Percentiles rank a stretch among this genome's conserved stretches.
These are phyloP conservation scores for Ciona savignyi DNA, from an alignment of 23 tunicate genomes.

Conservation along the genomic window DNA sequence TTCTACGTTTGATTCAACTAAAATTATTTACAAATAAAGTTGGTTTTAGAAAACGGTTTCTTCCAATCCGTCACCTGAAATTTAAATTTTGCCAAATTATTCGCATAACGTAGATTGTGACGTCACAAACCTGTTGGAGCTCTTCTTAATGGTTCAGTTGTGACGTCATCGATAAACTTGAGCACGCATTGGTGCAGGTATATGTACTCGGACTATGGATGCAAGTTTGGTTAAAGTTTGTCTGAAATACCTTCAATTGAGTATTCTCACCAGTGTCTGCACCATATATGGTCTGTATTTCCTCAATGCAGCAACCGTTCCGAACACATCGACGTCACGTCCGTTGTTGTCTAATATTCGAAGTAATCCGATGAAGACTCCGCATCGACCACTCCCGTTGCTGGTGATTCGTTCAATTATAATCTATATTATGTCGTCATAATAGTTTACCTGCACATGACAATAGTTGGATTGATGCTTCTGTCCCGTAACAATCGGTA, in stretches of 20 bases:
- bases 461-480: slow-evolving; percentile 26
- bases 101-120: too few relatives aligned
- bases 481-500: slow-evolving; percentile 5
- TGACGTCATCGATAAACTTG: neutral
- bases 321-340: slow-evolving; percentile 37
- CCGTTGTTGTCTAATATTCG: slow-evolving; percentile 27
- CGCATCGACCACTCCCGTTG: slow-evolving; percentile 46
- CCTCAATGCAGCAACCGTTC: slow-evolving; percentile 48
- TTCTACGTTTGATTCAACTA: too few relatives aligned
- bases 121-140: neutral
- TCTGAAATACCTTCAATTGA: slow-evolving; percentile 15
- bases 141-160: neutral
- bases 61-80: slow-evolving; percentile 57
- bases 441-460: slow-evolving; percentile 52
- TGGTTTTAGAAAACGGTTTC: slow-evolving; percentile 46
- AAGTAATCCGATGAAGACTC: slow-evolving; percentile 49
- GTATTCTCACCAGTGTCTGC: slow-evolving; percentile 41
- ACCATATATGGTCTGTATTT: slow-evolving; percentile 59
- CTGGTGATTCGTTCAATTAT: too few relatives aligned
- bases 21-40: too few relatives aligned
- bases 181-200: neutral
- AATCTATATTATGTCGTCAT: neutral
- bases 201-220: neutral
- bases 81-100: too few relatives aligned
- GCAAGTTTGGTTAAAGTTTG: too few relatives aligned